Base-by-base conservation (phyloP, 1,140 invertebrate genomes). In the Carcinoscorpius rotundicauda region DNA sequence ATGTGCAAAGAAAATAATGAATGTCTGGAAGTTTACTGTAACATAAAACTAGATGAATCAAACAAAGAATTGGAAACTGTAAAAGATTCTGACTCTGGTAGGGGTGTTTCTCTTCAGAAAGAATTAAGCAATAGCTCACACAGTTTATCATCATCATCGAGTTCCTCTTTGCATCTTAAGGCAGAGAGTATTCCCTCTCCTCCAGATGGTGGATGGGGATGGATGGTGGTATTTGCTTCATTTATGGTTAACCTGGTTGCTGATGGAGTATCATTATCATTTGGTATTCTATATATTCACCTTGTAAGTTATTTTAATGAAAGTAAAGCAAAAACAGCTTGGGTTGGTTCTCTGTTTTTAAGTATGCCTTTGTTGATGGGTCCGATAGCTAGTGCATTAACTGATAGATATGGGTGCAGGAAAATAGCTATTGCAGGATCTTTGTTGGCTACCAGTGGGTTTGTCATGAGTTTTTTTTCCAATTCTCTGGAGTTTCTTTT, bases 221-320 rank as follows among this genome's bases (percentile, higher is more conserved):
- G 62, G 88, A 86, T 75, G 81, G 86, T 75, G 81, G 89, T 75
- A 0, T 74, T 86, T 4, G 84, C 90, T 0, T 87, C 91, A 0
- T 93, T 96, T 71, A 82, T 93, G 77, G 87, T 92, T 61, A 94
- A 94, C 75, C 80, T 95, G 49, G 94, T 96, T 69, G 90, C 91
- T n/a, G 94, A 97, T 76, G 94, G 93, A 0, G 86, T 97, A 6
- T 91, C 90, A 51, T 94, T 95, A 73, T 93, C 91, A 1, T 95
- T 96, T 75, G 93, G 93, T 0, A 77, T 96, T 0, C 82, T 97
- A 10, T 92, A 90, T 71, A 86, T 87, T 0, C 86, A 95, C 72
- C 88, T 97, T 72, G 77, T 92, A n/a, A 80, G 86, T 4, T 85
- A 93, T 72, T 97, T 95, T 74, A 79, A 82, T 6, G 86, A 87